Evolutionary conservation across 2,797 vertebrate species (phyloP).

Genomic region (Dryobates pubescens): DNA sequence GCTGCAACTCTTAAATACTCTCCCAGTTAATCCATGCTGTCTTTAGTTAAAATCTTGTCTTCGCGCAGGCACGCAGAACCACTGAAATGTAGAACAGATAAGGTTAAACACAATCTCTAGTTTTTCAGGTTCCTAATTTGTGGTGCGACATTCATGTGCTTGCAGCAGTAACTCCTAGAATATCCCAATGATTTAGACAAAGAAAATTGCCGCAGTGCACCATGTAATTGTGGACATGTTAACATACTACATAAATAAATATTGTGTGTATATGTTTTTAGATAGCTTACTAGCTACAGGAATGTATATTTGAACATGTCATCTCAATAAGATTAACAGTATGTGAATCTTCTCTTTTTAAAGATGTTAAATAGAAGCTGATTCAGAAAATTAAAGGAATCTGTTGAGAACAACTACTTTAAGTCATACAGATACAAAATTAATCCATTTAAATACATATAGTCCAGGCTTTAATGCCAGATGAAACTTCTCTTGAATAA

Average conservation of each 20-base stretch:
- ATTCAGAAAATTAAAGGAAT: not conserved
- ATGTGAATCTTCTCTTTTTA: not conserved
- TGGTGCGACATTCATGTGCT: fast-evolving
- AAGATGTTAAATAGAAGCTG: not conserved
- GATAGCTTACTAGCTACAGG: not conserved
- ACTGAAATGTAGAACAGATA: not conserved
- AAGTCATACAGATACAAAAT: not conserved
- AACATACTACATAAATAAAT: not conserved
- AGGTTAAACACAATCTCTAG: not conserved
- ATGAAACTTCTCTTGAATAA: not conserved
- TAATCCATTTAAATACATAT: not conserved
- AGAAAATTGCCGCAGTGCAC: not conserved
- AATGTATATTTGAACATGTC: not conserved
- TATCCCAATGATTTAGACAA: not conserved
- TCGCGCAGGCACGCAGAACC: not conserved
- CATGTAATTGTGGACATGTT: not conserved
- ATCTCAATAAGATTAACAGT: not conserved
- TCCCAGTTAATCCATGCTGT: not conserved
- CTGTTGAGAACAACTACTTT: not conserved
- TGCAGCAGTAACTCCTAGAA: not conserved
- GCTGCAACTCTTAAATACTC: not conserved
- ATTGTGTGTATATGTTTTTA: not conserved
- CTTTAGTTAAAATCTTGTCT: not conserved
- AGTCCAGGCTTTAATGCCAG: not conserved
- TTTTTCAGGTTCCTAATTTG: not conserved